Base-by-base conservation (phyloP, 2,888 invertebrate species). In the Oeneis ivallda region DNA sequence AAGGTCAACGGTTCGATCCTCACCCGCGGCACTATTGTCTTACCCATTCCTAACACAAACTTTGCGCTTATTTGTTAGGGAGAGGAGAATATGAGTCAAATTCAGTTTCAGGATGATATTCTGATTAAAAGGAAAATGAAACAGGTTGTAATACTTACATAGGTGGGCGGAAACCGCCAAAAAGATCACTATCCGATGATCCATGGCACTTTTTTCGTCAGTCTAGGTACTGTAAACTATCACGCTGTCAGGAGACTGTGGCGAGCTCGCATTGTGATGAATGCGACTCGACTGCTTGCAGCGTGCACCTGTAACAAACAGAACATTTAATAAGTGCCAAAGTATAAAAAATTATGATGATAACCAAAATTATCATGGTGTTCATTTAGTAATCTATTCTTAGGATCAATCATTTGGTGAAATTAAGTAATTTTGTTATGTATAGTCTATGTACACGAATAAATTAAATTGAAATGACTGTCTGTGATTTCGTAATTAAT, bases 91-190 rank as follows among this genome's bases (percentile, higher is more conserved):
- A n/a, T n/a, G n/a, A n/a, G n/a, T n/a, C n/a, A n/a, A n/a, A n/a
- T n/a, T n/a, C n/a, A n/a, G n/a, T n/a, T n/a, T n/a, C n/a, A n/a
- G n/a, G n/a, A n/a, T n/a, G n/a, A n/a, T n/a, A n/a, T n/a, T n/a
- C n/a, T n/a, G n/a, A n/a, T n/a, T n/a, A n/a, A n/a, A n/a, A 15
- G 17, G 17, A 9, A n/a, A 5, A 45, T 17, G 8, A 19, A 19
- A 1, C 3, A 10, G 49, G 26, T n/a, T n/a, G 41, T 41, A 3
- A 10, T 45, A 86, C 89, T 88, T 77, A 90, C 90, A 84, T 67
- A 88, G 76, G 68, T 82, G 79, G 76, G 83, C 83, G 79, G 80
- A 75, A 61, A 85, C 73, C 76, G 85, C 86, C 78, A 88, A 72
- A 70, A 89, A 62, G 39, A 76, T 66, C 50, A 85, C 68, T 61